A percentile compares a stretch with the other conserved stretches of the same genome.
Evolutionary conservation across 2,797 vertebrate species (phyloP).

Genomic region (Macropodus opercularis): DNA sequence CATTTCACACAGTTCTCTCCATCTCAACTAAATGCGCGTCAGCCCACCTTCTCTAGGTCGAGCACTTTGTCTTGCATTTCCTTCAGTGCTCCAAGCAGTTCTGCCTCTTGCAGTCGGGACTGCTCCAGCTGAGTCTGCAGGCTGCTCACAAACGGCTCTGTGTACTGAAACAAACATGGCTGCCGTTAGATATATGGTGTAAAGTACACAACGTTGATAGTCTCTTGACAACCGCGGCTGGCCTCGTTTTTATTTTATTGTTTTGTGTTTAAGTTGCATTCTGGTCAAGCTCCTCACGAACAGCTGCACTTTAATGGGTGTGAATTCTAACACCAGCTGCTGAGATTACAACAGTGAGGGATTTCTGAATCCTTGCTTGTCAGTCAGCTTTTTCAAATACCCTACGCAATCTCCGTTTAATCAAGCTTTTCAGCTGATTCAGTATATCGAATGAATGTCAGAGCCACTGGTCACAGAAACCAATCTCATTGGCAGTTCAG

Average conservation of each 20-base stretch:
- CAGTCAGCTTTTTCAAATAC: too few relatives aligned
- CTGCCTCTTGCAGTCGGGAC: slow-evolving; percentile 87
- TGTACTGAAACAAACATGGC: slow-evolving; percentile 73
- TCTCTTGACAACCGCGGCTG: background rate
- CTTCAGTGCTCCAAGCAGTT: slow-evolving; percentile 89
- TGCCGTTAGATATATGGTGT: background rate
- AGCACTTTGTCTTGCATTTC: slow-evolving; percentile 98
- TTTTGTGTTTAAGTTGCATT: background rate
- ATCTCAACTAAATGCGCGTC: background rate
- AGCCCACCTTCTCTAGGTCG: slow-evolving; percentile 91
- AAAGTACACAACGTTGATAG: background rate
- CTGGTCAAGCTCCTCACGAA: background rate
- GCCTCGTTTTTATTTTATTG: background rate
- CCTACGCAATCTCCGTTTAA: background rate
- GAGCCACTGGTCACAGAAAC: too few relatives aligned
- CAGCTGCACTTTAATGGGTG: slow-evolving; percentile 14
- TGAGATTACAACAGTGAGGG: background rate
- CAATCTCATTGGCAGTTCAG: too few relatives aligned
- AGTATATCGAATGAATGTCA: too few relatives aligned
- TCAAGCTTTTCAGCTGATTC: too few relatives aligned
- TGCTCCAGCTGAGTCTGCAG: slow-evolving; percentile 92
- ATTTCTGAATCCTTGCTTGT: background rate
- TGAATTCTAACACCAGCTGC: slow-evolving; percentile 8
- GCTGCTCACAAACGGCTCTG: slow-evolving; percentile 87
- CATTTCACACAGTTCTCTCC: slow-evolving; percentile 11